Base-by-base conservation (phyloP, 1,140 invertebrate species). In the Protaetia brevitarsis region DNA sequence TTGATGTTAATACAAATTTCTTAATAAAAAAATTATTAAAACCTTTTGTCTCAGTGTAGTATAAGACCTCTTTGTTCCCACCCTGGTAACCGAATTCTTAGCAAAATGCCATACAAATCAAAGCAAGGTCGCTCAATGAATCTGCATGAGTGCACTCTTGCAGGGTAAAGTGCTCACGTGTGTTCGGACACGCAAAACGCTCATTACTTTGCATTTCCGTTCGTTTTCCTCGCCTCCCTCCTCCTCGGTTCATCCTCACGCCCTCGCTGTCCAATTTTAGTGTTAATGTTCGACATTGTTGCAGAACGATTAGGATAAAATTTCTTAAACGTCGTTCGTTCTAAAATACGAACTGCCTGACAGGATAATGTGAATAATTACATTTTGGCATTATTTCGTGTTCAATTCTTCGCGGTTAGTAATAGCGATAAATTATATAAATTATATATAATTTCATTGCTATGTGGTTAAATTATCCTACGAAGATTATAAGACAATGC, bases 121-220 rank as follows among this genome's bases (percentile, higher is more conserved):
- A 45, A 45, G 8, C 41, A 16, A 45, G 16, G 16, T 7, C 10
- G 13, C 13, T 13, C 16, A 7, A 19, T 19, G 41, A 45, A 45
- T 45, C 23, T 45, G 41, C n/a, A 45, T 45, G 41, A 21, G 21
- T 58, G 56, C 56, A 58, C 56, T 28, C 23, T 58, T 23, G 63
- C 67, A 65, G 64, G 63, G 51, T 57, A 36, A 67, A 60, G 58
- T 68, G 65, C 65, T 65, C 59, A 68, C 63, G 67, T 61, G 63
- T 68, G 61, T 68, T 62, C 64, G 57, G 56, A 66, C 69, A 71
- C 69, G 69, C 67, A 62, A 71, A 68, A 65, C 63, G 16, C 65
- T 66, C 67, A 71, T 71, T 71, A 71, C 56, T 29, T 45, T 71
- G 61, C 66, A 68, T 66, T 71, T 71, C 69, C 67, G 57, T 51